Percentiles rank a stretch among this genome's conserved stretches.
Evolutionary conservation across 2,113 vertebrate genomes (phyloP).

Genomic region (Condylura cristata): DNA sequence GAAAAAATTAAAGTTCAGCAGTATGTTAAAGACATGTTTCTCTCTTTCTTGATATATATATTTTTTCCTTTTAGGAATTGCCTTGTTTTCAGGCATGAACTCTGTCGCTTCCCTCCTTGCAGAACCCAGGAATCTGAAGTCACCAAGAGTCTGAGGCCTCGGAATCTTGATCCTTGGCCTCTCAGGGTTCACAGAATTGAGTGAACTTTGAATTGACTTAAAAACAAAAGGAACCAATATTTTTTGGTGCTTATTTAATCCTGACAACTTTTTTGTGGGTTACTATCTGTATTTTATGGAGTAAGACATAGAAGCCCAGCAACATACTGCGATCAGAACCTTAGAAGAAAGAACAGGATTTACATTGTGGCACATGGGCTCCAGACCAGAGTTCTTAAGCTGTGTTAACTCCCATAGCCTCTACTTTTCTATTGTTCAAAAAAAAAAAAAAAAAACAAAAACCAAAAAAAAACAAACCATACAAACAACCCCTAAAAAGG

Average conservation of each 20-base stretch:
- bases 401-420: neutral
- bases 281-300: neutral
- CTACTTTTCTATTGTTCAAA: neutral
- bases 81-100: neutral
- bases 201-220: neutral
- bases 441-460: too few relatives aligned
- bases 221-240: neutral
- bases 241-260: neutral
- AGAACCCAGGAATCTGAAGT: fast-evolving
- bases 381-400: neutral
- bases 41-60: neutral
- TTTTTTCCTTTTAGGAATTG: neutral
- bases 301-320: neutral
- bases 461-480: too few relatives aligned
- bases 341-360: neutral
- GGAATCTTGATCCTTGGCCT: neutral
- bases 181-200: neutral
- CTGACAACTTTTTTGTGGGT: neutral
- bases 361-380: neutral
- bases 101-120: neutral
- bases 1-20: neutral
- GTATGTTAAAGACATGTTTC: neutral
- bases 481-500: neutral
- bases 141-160: fast-evolving
- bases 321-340: neutral